Base-by-base conservation (phyloP, 2,113 vertebrate species). In the Picathartes gymnocephalus region DNA sequence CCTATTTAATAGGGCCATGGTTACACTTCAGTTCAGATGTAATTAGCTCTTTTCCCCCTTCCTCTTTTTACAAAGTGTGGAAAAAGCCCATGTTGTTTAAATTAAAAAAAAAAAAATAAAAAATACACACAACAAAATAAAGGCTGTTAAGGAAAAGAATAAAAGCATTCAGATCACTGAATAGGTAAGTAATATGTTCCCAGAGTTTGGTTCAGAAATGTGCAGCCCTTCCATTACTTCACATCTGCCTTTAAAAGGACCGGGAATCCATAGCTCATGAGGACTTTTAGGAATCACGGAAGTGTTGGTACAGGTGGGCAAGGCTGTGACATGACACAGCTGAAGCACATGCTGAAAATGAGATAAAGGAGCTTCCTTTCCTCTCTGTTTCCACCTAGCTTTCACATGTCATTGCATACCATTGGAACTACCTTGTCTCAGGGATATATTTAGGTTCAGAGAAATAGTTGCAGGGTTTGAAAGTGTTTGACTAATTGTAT, bases 21-120 rank as follows among this genome's bases (percentile, higher is more conserved):
- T 97, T 98, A 97, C 96, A 98, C 97, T 98, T 98, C 97, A 91
- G 96, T 97, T 97, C 96, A 97, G 96, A 97, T 94, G 97, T 98
- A 98, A 98, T 98, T 98, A 98, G 98, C 97, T 98, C 93, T 93
- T 96, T 93, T 19, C 58, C 91, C 90, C 91, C 78, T 94, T 92
- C 95, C 93, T 87, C 91, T 97, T 96, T 96, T 81, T 93, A 92
- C 85, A 70, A 64, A 89, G n/a, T 30, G 8, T 72, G 78, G 39
- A 86, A 94, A 90, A 95, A 92, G 30, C 5, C 23, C 79, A 81
- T 89, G 90, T 88, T 95, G 85, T 95, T 97, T 81, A 92, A 94
- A 90, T 86, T 93, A 31, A 69, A 92, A 85, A 68, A 81, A 85
- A 80, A 95, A 94, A 89, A 81, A n/a, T n/a, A n/a, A 81, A 62